Base-by-base conservation (phyloP, 2,113 vertebrate genomes). In the Seriola quinqueradiata region DNA sequence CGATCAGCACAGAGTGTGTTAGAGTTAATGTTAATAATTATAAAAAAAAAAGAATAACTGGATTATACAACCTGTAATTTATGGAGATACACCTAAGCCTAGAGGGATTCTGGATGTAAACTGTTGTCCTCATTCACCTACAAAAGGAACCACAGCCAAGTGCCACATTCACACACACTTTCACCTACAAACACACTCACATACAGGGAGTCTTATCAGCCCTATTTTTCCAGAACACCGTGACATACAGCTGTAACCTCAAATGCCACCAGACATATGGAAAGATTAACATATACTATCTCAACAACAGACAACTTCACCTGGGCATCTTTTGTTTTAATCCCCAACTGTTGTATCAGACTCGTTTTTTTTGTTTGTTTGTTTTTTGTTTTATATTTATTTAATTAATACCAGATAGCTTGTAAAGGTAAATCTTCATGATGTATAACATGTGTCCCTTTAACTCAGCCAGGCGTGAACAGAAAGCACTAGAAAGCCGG, bases 21-120 rank as follows among this genome's bases (percentile, higher is more conserved):
- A 0, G 3, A 63, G 36, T 16, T 50, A 7, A 23, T 75, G 82
- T 46, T 48, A 28, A 42, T 36, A 21, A 70, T 73, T 84, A 28
- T 81, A 28, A 28, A 28, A 28, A 32, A 83, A 55, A 80, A 79
- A 32, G 25, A 81, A 55, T 78, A 79, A 63, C 63, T 59, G 54
- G 66, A 17, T 79, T 68, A 77, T 11, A 58, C 61, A 87, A 64
- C 77, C 83, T 85, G 77, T 83, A 83, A 84, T 92, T 83, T 70
- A 44, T 59, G 11, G 63, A 54, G 52, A 42, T 79, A 89, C 84
- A 85, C 86, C 81, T 91, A 74, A 89, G 76, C 79, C 79, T 59
- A 1, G 50, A 60, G 67, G 81, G 77, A 84, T 72, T 44, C 72
- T 88, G 67, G 80, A 81, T 68, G 42, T 85, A 73, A 83, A 79